phyloP scores from a whole-genome alignment of 2,797 vertebrate genomes.

The Xenops minutus region DNA sequence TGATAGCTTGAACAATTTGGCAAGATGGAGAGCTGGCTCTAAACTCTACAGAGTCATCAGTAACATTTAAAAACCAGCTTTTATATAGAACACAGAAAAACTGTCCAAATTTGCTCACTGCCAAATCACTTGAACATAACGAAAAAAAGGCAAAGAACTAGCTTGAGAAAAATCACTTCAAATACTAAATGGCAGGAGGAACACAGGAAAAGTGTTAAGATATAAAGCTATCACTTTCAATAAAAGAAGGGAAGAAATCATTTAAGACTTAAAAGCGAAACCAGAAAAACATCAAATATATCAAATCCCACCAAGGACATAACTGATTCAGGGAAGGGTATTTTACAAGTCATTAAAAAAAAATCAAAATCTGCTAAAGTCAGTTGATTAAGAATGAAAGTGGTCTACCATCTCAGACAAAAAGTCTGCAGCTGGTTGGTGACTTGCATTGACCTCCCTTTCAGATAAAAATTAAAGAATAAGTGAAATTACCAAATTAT shows the following conservation, averaged over 20 bases:
- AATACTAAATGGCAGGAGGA: neutral
- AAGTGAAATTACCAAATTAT: neutral
- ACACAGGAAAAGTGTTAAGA: neutral
- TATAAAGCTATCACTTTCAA: neutral
- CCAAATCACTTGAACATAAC: neutral
- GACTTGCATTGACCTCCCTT: neutral
- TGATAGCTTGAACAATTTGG: slow-evolving; percentile 9
- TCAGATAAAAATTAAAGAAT: neutral
- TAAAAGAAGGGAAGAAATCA: neutral
- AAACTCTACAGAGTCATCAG: neutral
- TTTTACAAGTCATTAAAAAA: neutral
- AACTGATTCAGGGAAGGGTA: neutral
- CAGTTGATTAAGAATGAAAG: neutral
- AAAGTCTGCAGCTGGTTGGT: neutral
- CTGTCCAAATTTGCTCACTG: neutral
- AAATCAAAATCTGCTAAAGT: neutral
- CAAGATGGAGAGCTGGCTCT: neutral
- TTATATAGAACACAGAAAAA: neutral
- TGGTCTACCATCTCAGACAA: neutral
- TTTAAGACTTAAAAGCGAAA: neutral
- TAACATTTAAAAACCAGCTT: slow-evolving; percentile 32
- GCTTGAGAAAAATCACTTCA: neutral
- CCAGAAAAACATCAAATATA: neutral
- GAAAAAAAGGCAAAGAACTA: neutral
- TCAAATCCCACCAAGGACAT: neutral